phyloP scores from a whole-genome alignment of 53 echinoderm and acorn worm genomes.

The Temnopleurus reevesii region DNA sequence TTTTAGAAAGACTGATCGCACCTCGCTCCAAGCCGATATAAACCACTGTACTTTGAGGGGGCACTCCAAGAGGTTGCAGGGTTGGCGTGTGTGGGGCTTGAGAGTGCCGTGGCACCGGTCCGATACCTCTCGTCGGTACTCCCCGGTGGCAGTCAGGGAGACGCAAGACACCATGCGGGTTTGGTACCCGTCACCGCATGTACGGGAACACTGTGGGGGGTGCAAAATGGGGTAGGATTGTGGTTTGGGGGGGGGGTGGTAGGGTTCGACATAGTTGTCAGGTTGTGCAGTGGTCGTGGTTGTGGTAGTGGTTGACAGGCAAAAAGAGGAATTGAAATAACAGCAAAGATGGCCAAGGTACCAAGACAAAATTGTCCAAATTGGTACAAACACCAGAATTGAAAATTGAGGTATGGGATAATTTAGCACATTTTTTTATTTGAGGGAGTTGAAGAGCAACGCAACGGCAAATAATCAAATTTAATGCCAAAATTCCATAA shows the following conservation, averaged over 20 bases:
- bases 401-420: not conserved
- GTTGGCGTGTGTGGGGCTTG: conserved; percentile 67
- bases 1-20: conserved; percentile 54
- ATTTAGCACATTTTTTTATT: too few species aligned
- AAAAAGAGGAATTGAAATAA: not conserved
- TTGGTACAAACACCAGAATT: not conserved
- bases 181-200: conserved; percentile 84
- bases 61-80: conserved; percentile 78
- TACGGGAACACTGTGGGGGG: conserved; percentile 85
- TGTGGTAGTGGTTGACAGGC: not conserved
- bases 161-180: conserved; percentile 79
- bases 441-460: too few species aligned
- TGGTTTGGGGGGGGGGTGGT: not conserved
- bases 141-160: conserved; percentile 64
- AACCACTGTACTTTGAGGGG: conserved; percentile 97
- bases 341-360: not conserved
- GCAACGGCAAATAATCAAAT: too few species aligned
- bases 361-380: too few species aligned
- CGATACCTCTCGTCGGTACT: conserved; percentile 59
- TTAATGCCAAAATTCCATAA: too few species aligned
- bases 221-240: not conserved
- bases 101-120: conserved; percentile 58
- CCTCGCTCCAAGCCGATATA: conserved; percentile 99
- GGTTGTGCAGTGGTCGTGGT: not conserved
- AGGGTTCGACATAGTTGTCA: not conserved